A percentile compares a stretch with the other conserved stretches of the same genome.
phyloP scores from a whole-genome alignment of 1,140 invertebrate species.

The Hycleus cichorii region DNA sequence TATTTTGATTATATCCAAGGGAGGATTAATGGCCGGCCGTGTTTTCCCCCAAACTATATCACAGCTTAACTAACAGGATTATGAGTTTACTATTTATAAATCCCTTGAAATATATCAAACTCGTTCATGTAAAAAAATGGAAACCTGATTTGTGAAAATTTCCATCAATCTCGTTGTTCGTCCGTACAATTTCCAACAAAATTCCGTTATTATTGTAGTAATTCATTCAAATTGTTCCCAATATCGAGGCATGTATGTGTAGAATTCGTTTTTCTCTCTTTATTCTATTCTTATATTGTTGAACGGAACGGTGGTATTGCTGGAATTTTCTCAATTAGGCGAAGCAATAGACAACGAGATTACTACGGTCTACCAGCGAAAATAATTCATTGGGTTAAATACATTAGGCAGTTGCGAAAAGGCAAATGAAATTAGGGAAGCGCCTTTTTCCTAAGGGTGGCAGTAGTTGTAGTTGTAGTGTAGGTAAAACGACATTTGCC shows the following conservation, averaged over 20 bases:
- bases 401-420: slow-evolving; percentile 15
- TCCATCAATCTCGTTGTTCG: no score
- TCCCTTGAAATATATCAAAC: slow-evolving; percentile 1
- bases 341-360: slow-evolving; percentile 2
- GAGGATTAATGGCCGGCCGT: slow-evolving; percentile 18
- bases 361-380: neutral
- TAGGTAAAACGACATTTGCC: slow-evolving; percentile 10
- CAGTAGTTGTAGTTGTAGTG: neutral
- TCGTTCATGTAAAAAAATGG: no score
- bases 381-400: slow-evolving; percentile 17
- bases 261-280: no score
- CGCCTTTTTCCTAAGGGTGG: slow-evolving; percentile 10
- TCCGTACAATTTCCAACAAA: no score
- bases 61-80: slow-evolving; percentile 20
- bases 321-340: no score
- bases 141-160: no score
- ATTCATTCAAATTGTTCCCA: no score
- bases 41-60: slow-evolving; percentile 4
- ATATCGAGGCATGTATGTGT: no score
- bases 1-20: slow-evolving; percentile 12
- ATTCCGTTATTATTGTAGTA: no score
- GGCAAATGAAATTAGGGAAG: slow-evolving; percentile 14
- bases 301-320: no score
- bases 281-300: no score
- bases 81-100: slow-evolving; percentile 25